Base-by-base conservation (phyloP, 2,797 vertebrate genomes). In the Eidolon dupreanum region DNA sequence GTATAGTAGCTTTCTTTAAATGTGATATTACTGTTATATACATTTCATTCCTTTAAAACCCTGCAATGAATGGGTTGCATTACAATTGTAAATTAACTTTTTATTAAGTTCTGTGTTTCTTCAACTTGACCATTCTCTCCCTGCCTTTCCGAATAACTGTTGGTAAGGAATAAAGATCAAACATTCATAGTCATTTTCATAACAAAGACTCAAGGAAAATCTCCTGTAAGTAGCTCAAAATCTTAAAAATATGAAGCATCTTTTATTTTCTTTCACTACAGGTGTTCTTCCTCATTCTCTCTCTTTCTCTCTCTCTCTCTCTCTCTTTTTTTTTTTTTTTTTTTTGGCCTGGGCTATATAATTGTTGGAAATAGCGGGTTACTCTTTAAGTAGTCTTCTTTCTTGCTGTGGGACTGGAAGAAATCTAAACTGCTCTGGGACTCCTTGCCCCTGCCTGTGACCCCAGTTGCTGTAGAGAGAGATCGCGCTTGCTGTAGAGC, bases 361-460 rank as follows among this genome's bases (percentile, higher is more conserved):
- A 43, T 87, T 55, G 51, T 93, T 93, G 84, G 16, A 93, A 94
- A 81, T 90, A 94, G 79, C 87, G 61, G 81, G 65, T 93, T 96
- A 57, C 61, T 91, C 86, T 91, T 93, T 74, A 94, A 93, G 78
- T 70, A 74, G 55, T 84, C 83, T 95, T 68, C 88, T 79, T 96
- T 92, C 70, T 96, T 95, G 57, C 88, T 28, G 43, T 73, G 70
- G 65, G 78, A 28, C 49, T 88, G 73, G 93, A 81, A 84, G 95
- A 97, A 95, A 96, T 87, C 59, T 89, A 92, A 97, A 79, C 96
- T 95, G 93, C 71, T 81, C 3, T 90, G 89, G 95, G 94, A 75
- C 68, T 89, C 91, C 71, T 6, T 20, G 55, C 70, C 86, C 63
- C 92, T 82, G 82, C 86, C 74, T 59, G 87, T 59, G 78, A 85